phyloP scores from a whole-genome alignment of 2,797 vertebrate species.

The Helostoma temminkii region DNA sequence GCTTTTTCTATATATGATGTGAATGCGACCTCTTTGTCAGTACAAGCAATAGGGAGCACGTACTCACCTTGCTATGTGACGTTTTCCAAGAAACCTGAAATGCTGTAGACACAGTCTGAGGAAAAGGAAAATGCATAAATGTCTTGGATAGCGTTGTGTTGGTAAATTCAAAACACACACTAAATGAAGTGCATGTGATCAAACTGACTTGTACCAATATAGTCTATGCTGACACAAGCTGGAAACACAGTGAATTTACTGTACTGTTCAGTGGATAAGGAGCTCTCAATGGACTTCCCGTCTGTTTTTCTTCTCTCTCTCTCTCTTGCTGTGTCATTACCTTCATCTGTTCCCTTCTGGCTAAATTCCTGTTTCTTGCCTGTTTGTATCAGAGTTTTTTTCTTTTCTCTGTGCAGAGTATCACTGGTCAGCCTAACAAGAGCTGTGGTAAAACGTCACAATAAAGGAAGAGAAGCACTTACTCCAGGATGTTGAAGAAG shows the following conservation, averaged over 20 bases:
- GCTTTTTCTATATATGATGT: constrained; percentile 36
- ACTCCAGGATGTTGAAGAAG: constrained; percentile 99
- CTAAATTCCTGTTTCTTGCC: constrained; percentile 32
- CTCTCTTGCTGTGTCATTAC: constrained; percentile 51
- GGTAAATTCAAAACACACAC: constrained; percentile 9
- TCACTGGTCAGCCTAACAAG: constrained; percentile 21
- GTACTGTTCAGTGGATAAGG: constrained; percentile 42
- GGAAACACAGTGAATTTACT: constrained; percentile 67
- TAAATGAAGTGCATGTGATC: constrained; percentile 40
- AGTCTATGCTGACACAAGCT: constrained; percentile 60
- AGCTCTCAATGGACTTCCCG: constrained; percentile 43
- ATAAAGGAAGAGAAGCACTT: constrained; percentile 79
- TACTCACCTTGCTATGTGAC: constrained; percentile 95
- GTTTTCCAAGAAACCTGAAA: constrained; percentile 97
- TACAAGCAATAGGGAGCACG: neutral
- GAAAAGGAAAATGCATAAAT: constrained; percentile 27
- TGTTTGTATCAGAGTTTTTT: constrained; percentile 11
- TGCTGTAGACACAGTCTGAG: constrained; percentile 96
- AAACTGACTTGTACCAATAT: constrained; percentile 32
- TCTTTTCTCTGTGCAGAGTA: constrained; percentile 6
- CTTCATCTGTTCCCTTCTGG: constrained; percentile 63
- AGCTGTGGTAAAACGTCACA: constrained; percentile 3
- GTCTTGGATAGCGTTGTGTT: neutral
- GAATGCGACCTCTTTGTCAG: constrained; percentile 9
- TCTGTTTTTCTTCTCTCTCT: constrained; percentile 52